Conservation (phyloP, 2,113 vertebrate genomes). For the Sminthopsis crassicaudata region DNA sequence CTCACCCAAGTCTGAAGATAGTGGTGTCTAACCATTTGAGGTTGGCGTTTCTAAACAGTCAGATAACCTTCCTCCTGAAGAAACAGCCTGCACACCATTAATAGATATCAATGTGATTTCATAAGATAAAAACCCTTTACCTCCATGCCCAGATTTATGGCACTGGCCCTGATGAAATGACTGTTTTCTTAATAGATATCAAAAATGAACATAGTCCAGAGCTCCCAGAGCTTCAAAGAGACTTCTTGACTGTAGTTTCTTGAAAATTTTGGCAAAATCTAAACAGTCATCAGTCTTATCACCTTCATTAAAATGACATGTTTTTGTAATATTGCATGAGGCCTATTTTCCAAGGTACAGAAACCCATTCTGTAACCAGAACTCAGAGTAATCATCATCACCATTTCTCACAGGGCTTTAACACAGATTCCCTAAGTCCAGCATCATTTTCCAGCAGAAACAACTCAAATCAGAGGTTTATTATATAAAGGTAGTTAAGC, state of each 20-base stretch:
- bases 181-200: conserved; percentile 81
- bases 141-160: conserved; percentile 76
- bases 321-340: conserved; percentile 68
- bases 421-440: conserved; percentile 24
- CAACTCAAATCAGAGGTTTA: conserved; percentile 35
- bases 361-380: conserved; percentile 63
- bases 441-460: conserved; percentile 47
- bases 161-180: conserved; percentile 80
- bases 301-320: conserved; percentile 64
- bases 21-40: conserved; percentile 67
- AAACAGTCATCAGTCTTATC: conserved; percentile 79
- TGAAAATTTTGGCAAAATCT: conserved; percentile 74
- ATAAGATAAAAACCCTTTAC: conserved; percentile 78
- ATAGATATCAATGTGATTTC: conserved; percentile 77
- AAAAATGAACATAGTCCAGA: conserved; percentile 73
- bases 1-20: conserved; percentile 79
- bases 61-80: conserved; percentile 80
- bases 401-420: conserved; percentile 24
- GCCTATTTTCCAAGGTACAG: conserved; percentile 67
- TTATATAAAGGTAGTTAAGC: conserved; percentile 22
- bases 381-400: conserved; percentile 33
- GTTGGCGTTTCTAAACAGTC: conserved; percentile 78
- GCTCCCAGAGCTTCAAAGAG: conserved; percentile 74
- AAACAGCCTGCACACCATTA: conserved; percentile 79
- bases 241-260: conserved; percentile 44